Evolutionary conservation across 2,888 invertebrate species (phyloP).

Genomic region (Elmis aenea): DNA sequence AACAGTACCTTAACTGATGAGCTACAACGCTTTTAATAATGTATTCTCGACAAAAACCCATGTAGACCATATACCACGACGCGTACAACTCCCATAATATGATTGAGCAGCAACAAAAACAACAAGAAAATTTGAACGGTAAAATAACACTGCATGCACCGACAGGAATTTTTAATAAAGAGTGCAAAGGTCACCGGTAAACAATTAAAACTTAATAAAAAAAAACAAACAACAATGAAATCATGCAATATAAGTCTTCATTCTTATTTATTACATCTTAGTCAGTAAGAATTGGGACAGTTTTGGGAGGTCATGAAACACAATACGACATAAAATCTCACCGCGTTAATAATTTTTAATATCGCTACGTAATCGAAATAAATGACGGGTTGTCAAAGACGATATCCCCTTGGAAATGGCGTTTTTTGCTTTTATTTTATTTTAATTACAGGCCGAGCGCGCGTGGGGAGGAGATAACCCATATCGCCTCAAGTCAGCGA

Average conservation of each 20-base stretch:
- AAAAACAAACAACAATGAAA: slow-evolving; percentile 1
- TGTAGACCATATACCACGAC: no score
- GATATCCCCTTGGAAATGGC: slow-evolving; percentile 23
- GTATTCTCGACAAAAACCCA: slow-evolving; percentile 16
- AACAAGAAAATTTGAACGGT: no score
- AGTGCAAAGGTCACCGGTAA: slow-evolving; percentile 9
- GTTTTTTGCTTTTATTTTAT: slow-evolving; percentile 32
- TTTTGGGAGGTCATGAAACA: slow-evolving; percentile 23
- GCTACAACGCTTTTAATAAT: slow-evolving; percentile 15
- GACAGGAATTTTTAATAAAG: slow-evolving; percentile 10
- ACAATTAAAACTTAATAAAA: slow-evolving; percentile 9
- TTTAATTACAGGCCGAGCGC: slow-evolving; percentile 35
- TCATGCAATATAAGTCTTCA: slow-evolving; percentile 14
- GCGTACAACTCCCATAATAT: no score
- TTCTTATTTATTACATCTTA: slow-evolving; percentile 12
- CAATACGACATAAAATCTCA: slow-evolving; percentile 19
- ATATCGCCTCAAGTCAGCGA: slow-evolving; percentile 33
- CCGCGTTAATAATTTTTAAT: slow-evolving; percentile 36
- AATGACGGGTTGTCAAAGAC: slow-evolving; percentile 39
- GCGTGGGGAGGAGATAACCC: slow-evolving; percentile 36
- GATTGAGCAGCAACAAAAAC: no score
- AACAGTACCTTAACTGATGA: slow-evolving; percentile 17
- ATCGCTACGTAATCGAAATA: slow-evolving; percentile 39
- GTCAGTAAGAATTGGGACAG: slow-evolving; percentile 23
- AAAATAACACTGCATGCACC: no score